Evolutionary conservation across 1,140 invertebrate genomes (phyloP).

Genomic region (Zaprionus ghesquierei): DNA sequence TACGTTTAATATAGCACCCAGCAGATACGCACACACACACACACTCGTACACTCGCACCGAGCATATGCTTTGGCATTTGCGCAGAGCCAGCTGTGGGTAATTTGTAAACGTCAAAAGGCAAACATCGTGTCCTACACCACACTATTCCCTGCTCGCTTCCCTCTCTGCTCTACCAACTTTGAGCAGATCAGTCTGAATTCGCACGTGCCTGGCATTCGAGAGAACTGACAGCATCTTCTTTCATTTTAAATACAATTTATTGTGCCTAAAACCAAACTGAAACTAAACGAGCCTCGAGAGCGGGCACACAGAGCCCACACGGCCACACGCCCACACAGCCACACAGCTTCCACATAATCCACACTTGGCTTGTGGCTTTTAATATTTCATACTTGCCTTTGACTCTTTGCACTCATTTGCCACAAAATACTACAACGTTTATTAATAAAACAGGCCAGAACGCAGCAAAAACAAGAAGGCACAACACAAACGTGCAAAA

Average conservation of each 20-base stretch:
- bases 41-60: conserved; percentile 23
- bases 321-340: too few relatives aligned
- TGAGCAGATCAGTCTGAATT: conserved; percentile 66
- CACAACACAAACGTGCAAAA: conserved; percentile 2
- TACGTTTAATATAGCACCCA: conserved; percentile 74
- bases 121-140: conserved; percentile 63
- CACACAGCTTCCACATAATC: conserved; percentile 36
- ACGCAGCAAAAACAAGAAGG: conserved; percentile 2
- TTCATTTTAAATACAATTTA: conserved; percentile 79
- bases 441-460: conserved; percentile 68
- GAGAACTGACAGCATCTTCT: conserved; percentile 46
- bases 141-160: neutral
- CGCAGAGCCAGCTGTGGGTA: conserved; percentile 71
- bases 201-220: conserved; percentile 69
- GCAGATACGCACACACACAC: conserved; percentile 30
- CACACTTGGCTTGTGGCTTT: conserved; percentile 56
- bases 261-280: conserved; percentile 55
- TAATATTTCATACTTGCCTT: conserved; percentile 64
- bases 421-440: conserved; percentile 19
- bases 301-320: conserved; percentile 23
- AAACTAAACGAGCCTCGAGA: conserved; percentile 42
- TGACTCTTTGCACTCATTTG: neutral
- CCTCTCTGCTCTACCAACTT: conserved; percentile 12
- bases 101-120: conserved; percentile 79
- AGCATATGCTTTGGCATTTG: conserved; percentile 51